Base-by-base conservation (phyloP, 2,888 invertebrate species). In the Synergus itoensis region DNA sequence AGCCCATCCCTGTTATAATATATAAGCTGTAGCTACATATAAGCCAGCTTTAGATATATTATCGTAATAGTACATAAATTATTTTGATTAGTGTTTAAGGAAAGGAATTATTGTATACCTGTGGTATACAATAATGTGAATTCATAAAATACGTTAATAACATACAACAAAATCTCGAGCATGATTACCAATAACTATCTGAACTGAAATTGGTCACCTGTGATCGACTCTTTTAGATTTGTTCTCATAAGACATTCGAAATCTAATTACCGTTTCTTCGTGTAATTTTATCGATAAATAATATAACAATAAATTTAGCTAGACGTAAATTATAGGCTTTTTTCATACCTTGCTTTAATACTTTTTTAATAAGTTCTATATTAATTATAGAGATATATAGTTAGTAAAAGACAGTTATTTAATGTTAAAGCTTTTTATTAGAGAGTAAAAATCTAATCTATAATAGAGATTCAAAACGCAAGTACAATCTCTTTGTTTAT, bases 1-100 rank as follows among this genome's bases (percentile, higher is more conserved):
- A 36, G 53, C 53, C 53, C 73, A 73, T 73, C 73, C 73, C 73
- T 73, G 53, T 53, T 73, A 73, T 73, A 40, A 73, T 73, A 36
- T 73, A 53, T 45, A 53, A 73, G 36, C 53, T 53, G 73, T 73
- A 73, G 40, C 73, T 53, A 28, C 9, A 53, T 28, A 53, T 73
- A 28, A 53, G 48, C 48, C 73, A 48, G 73, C 73, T 53, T 53
- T 73, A 73, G 73, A 53, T n/a, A 28, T 73, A 73, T 48, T 73
- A 28, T 73, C 28, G 48, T 36, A 73, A 73, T 73, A 69, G 45
- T 45, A 73, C 48, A 53, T 73, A 48, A 73, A 73, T 73, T 73
- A 73, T 73, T 73, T 73, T 73, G 28, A 48, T 69, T 73, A 73
- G 73, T 21, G 48, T 8, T 16, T 73, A 28, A 73, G 48, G 21